phyloP scores from a whole-genome alignment of 1,140 invertebrate genomes.

The Cataglyphis hispanica region DNA sequence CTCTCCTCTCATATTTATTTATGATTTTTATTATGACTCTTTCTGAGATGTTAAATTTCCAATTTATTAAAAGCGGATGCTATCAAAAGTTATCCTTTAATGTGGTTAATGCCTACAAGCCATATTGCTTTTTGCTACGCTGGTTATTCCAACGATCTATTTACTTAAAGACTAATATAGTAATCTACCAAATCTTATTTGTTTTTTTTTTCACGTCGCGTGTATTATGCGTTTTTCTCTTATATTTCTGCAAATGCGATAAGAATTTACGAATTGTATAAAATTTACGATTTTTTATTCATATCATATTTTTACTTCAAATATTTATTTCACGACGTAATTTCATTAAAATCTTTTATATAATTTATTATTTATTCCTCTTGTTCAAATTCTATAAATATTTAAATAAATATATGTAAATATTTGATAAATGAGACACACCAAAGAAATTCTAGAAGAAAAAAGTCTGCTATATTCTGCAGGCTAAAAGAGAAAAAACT shows the following conservation, averaged over 20 bases:
- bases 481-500: no score
- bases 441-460: no score
- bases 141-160: constrained; percentile 21
- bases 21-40: neutral
- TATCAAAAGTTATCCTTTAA: constrained; percentile 35
- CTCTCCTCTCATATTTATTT: constrained; percentile 9
- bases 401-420: no score
- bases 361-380: neutral
- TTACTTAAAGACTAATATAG: constrained; percentile 22
- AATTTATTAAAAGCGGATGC: constrained; percentile 27
- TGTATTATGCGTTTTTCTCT: neutral
- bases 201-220: neutral
- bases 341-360: neutral
- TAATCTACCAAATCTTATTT: constrained; percentile 23
- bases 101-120: constrained; percentile 39
- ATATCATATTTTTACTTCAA: neutral
- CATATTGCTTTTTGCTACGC: constrained; percentile 49
- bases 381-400: no score
- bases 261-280: constrained; percentile 13
- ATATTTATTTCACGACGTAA: neutral
- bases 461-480: no score
- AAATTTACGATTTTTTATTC: neutral
- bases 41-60: neutral
- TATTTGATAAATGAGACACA: no score
- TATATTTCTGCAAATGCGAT: constrained; percentile 5